Conservation (phyloP, 2,113 vertebrate genomes). For the Barbus barbus region DNA sequence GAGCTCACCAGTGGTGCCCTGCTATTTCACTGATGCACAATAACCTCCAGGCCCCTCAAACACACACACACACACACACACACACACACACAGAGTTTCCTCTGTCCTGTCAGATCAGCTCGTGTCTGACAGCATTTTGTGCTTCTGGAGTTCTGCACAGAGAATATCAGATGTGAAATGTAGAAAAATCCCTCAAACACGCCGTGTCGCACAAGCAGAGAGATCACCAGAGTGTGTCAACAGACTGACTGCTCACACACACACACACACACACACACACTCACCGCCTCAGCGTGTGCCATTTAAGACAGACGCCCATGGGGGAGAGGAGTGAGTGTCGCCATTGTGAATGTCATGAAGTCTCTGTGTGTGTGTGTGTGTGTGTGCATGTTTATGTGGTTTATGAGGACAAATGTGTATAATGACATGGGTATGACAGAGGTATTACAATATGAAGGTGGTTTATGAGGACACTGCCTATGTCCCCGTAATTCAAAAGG, state of each 20-base stretch:
- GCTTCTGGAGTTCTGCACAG: slow-evolving; percentile 36
- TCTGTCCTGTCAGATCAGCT: slow-evolving; percentile 42
- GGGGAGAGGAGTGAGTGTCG: slow-evolving; percentile 16
- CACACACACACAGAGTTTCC: slow-evolving; percentile 1
- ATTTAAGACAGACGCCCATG: slow-evolving; percentile 18
- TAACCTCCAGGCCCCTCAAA: not conserved
- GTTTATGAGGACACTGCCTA: no score
- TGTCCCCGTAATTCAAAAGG: no score
- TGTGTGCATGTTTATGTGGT: not conserved
- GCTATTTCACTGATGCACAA: slow-evolving; percentile 11
- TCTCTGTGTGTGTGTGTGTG: slow-evolving; percentile 15
- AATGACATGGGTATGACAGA: no score
- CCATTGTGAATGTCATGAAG: slow-evolving; percentile 36
- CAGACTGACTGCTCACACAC: slow-evolving; percentile 16
- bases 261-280: not conserved
- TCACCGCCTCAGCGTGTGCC: not conserved
- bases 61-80: slow-evolving; percentile 2
- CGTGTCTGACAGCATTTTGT: slow-evolving; percentile 37
- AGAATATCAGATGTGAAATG: slow-evolving; percentile 48
- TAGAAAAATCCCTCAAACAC: slow-evolving; percentile 28
- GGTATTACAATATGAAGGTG: no score
- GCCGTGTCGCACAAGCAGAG: slow-evolving; percentile 16
- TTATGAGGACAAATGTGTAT: no score
- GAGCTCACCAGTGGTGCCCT: not conserved
- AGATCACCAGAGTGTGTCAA: slow-evolving; percentile 31